Base-by-base conservation (phyloP, 2,888 invertebrate genomes). In the Congeria kusceri region DNA sequence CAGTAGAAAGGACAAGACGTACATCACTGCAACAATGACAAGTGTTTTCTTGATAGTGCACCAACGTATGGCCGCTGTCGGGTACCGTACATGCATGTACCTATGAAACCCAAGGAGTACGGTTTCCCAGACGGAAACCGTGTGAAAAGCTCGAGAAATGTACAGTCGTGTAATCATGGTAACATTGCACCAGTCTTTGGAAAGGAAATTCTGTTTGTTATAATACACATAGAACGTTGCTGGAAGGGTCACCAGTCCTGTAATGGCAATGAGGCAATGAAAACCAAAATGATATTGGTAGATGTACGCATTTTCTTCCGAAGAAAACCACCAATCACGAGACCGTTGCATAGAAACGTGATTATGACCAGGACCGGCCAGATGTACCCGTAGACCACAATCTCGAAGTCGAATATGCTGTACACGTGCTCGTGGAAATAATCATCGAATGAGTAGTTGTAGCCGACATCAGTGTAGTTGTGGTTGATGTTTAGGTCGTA, bases 111-210 rank as follows among this genome's bases (percentile, higher is more conserved):
- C 84, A 5, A 87, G 58, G 11, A 83, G 44, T 1, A 87, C 61
- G 2, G 86, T 85, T 62, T 83, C 61, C 86, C 86, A 87, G 15
- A 87, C 81, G 28, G 86, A 87, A n/a, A 84, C 78, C 2, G 86
- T 87, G 58, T 87, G 86, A 57, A 82, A 82, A 15, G 78, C 78
- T n/a, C 78, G 78, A 20, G 82, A 76, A n/a, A 82, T 44, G 53
- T 72, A 82, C 15, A 79, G 59, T 2, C 82, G 25, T 64, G 44
- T 32, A 15, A 83, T 67, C 79, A 83, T 83, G 0, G 70, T 29
- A 3, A 25, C 64, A n/a, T 71, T 65, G 32, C 83, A 83, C 83
- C 83, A 83, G 5, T 73, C 77, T 53, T 79, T 71, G 0, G 77
- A 66, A 32, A 82, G 62, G 4, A 73, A 15, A 11, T 49, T 49